Percentiles rank a stretch among this genome's conserved stretches.
Evolutionary conservation across 2,113 vertebrate genomes (phyloP).

Genomic region (Prunella himalayana): DNA sequence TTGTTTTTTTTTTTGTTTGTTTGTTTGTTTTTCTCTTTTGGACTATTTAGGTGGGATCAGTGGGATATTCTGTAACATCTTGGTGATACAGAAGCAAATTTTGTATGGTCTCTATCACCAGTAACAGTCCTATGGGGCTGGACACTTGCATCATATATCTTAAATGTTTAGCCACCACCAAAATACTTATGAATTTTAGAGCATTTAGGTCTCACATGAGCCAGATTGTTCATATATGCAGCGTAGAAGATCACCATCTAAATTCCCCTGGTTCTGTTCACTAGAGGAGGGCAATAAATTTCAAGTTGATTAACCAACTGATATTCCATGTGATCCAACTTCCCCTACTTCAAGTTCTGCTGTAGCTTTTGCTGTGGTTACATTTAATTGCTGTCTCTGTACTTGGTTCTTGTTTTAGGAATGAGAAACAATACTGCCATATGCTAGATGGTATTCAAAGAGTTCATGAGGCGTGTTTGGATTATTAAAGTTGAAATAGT

Average conservation of each 20-base stretch:
- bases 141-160: neutral
- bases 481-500: neutral
- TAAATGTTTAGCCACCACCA: neutral
- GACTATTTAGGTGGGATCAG: neutral
- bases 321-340: neutral
- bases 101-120: neutral
- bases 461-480: neutral
- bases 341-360: neutral
- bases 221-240: neutral
- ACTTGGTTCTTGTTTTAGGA: neutral
- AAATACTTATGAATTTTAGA: neutral
- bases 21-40: neutral
- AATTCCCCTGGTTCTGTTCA: neutral
- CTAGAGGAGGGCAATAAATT: neutral
- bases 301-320: neutral
- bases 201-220: neutral
- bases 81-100: neutral
- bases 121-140: neutral
- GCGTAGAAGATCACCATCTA: accelerated
- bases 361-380: neutral
- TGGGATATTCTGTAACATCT: neutral
- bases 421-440: neutral
- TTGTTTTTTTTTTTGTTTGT: too few species aligned
- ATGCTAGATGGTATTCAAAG: neutral
- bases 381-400: neutral